Evolutionary conservation across 2,888 invertebrate species (phyloP), one percentile per base, ranked within the genome.

Genomic region (Phortica okadai): DNA sequence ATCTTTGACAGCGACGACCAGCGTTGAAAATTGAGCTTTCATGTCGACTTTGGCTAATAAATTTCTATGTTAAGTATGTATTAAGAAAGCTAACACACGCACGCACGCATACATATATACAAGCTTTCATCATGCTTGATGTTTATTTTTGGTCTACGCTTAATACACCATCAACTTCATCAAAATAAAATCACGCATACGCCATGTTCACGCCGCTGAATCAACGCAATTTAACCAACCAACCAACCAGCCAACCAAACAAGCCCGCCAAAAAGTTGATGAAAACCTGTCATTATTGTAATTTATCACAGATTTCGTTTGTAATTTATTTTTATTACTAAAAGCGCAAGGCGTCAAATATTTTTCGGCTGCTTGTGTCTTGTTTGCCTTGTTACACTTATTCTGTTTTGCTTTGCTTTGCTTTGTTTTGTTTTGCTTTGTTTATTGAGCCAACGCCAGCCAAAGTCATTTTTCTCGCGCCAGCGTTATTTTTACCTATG

Each of bases 271-370:
- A 8, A 50, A 50, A 50, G 11, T 73, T 81, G 75, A 78, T 81
- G 80, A 73, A 78, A 81, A 81, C 76, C 75, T 64, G 79, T 74
- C 73, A 77, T 80, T 79, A 78, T 74, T 78, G 73, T 80, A 76
- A 85, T 85, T 85, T 83, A 83, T 82, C 75, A 78, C 76, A 75
- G 80, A 79, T 84, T 79, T 79, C 67, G 72, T 64, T 72, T 69
- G 75, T 72, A 75, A 75, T 75, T 54, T 72, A 75, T 75, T 75
- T 75, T 70, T 75, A 75, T 75, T 72, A 59, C 74, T 75, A 73
- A 44, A 74, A 56, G 41, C 6, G 25, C 11, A 56, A 58, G 11
- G 58, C 41, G 42, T 7, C 56, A 21, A 21, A 74, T 73, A 41
- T 59, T 14, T 6, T 50, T 25, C 16, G 33, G 25, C 33, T 58